phyloP scores from a whole-genome alignment of 2,113 vertebrate genomes.

The Rattus rattus region DNA sequence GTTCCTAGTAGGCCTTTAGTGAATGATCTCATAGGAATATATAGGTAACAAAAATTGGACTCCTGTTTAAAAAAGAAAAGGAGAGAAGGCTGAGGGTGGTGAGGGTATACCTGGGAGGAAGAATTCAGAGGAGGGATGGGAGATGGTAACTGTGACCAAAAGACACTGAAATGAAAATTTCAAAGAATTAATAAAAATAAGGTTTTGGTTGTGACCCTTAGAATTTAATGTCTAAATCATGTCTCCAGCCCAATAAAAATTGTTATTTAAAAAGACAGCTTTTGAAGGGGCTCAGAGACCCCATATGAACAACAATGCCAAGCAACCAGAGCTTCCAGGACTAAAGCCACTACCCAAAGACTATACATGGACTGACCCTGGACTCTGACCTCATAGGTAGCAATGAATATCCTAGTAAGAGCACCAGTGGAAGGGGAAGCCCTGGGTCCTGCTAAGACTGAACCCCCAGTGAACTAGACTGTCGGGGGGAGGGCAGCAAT shows the following conservation, averaged over 20 bases:
- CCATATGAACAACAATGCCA: too few species aligned
- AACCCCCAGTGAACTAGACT: too few species aligned
- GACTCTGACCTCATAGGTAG: too few species aligned
- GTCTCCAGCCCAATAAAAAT: background rate
- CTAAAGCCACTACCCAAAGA: too few species aligned
- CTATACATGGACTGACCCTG: too few species aligned
- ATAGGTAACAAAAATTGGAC: background rate
- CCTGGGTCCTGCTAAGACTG: too few species aligned
- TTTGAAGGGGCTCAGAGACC: too few species aligned
- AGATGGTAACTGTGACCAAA: background rate
- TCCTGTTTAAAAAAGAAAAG: background rate
- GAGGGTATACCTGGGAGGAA: background rate
- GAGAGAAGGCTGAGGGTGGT: background rate
- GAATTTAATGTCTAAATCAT: background rate
- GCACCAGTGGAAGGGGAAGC: too few species aligned
- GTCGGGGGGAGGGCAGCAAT: too few species aligned
- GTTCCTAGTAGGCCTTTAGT: background rate
- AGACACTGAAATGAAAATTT: background rate
- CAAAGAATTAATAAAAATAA: background rate
- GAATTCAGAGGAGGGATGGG: background rate
- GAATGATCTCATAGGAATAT: background rate
- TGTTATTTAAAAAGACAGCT: background rate
- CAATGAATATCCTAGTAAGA: too few species aligned
- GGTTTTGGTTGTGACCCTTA: background rate
- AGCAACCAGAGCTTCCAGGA: too few species aligned